phyloP scores from a whole-genome alignment of 2,888 invertebrate genomes.

The Heliconius ismenius region DNA sequence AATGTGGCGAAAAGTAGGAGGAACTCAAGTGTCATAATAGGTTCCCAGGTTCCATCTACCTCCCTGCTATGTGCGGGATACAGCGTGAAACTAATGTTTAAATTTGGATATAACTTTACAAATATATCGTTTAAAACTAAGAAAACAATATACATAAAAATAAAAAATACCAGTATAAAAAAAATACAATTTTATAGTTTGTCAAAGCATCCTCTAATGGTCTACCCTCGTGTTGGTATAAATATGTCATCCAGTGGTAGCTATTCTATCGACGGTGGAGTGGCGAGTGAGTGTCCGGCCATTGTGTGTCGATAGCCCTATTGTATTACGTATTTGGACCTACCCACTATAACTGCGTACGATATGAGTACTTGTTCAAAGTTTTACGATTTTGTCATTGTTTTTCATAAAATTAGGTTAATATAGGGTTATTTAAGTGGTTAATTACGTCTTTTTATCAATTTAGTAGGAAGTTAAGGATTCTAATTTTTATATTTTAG shows the following conservation, averaged over 20 bases:
- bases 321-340: slow-evolving; percentile 21
- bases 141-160: too few relatives aligned
- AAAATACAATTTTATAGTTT: background rate
- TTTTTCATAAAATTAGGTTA: background rate
- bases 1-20: too few relatives aligned
- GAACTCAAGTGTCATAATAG: too few relatives aligned
- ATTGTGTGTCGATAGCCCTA: slow-evolving; percentile 8
- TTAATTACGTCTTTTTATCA: too few relatives aligned
- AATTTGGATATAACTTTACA: too few relatives aligned
- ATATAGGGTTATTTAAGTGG: too few relatives aligned
- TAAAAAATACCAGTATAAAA: background rate
- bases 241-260: slow-evolving; percentile 6
- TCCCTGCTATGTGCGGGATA: too few relatives aligned
- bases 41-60: too few relatives aligned
- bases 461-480: background rate
- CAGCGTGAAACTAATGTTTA: too few relatives aligned
- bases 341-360: background rate
- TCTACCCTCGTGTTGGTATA: background rate
- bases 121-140: background rate
- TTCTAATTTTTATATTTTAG: background rate
- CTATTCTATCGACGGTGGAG: slow-evolving; percentile 20
- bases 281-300: background rate
- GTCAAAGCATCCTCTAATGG: background rate
- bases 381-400: background rate
- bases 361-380: slow-evolving; percentile 8